Base-by-base conservation (phyloP, 2,888 invertebrate species). In the Amblyjoppa proteus region DNA sequence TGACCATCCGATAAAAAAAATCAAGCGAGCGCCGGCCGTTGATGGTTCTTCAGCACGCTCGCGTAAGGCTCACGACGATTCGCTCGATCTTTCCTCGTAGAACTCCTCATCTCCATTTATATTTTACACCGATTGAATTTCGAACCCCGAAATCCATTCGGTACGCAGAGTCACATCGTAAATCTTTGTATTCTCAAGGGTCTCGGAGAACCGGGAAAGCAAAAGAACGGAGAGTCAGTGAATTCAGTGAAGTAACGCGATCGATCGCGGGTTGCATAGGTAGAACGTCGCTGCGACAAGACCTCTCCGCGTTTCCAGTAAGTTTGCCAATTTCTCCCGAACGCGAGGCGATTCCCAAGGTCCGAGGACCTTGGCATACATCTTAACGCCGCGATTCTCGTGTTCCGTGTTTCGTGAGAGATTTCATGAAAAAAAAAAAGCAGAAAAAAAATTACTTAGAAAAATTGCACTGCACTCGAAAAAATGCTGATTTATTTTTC, bases 261-360 rank as follows among this genome's bases (percentile, higher is more conserved):
- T 80, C 80, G 80, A 80, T 79, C 73, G 80, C 51, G 20, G 28
- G 64, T 64, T n/a, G 53, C 73, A 73, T 76, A 58, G 73, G 13
- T 13, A 49, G 45, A 45, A 28, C 45, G 41, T 69, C 31, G 73
- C 56, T 73, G 71, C 73, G 71, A 28, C 71, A 66, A 73, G 51
- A 25, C n/a, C 31, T 41, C 38, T 68, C 16, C 31, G 45, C 61
- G 58, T 66, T 61, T n/a, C 53, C 38, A 25, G 31, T 28, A 41
- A 73, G 53, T 73, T 80, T 73, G 28, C 53, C 34, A 49, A 73
- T 73, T 78, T 64, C 28, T 49, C 71, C n/a, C 38, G 41, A 49
- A n/a, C n/a, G 20, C 6, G 25, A 58, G 1, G 20, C 20, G 5
- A 20, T 45, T 71, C 6, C 3, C 70, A 49, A 66, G 71, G 49